A percentile compares a stretch with the other conserved stretches of the same genome.
These are phyloP conservation scores for Philereme vetulata DNA, from an alignment of 2,888 invertebrate species.

Conservation along the genomic window DNA sequence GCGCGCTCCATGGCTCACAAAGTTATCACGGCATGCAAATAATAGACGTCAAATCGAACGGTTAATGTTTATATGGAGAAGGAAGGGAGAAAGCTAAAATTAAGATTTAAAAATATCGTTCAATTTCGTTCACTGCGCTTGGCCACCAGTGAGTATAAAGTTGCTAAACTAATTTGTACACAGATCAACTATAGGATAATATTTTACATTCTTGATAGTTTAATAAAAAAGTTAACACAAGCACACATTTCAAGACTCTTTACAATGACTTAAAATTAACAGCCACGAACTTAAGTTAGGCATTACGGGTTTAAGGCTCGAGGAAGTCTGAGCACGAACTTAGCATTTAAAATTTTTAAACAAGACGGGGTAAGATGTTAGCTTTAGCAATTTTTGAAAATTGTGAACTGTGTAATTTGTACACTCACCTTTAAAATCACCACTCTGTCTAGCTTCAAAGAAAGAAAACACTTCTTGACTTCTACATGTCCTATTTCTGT, in stretches of 20 bases:
- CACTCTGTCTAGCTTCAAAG: too few relatives aligned
- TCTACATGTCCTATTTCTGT: too few relatives aligned
- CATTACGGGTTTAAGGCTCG: conserved; percentile 9
- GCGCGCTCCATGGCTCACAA: too few relatives aligned
- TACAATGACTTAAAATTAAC: conserved; percentile 27
- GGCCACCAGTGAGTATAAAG: neutral
- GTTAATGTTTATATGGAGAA: too few relatives aligned
- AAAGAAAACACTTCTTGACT: too few relatives aligned
- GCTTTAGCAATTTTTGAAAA: neutral
- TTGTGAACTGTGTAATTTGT: too few relatives aligned
- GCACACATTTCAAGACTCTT: conserved; percentile 22
- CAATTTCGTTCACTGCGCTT: too few relatives aligned
- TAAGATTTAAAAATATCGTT: too few relatives aligned
- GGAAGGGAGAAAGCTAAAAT: too few relatives aligned
- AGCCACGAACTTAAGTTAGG: conserved; percentile 16
- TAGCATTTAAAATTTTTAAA: conserved; percentile 29
- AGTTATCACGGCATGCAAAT: too few relatives aligned
- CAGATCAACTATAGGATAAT: conserved; percentile 2
- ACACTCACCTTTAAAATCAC: too few relatives aligned
- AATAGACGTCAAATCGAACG: too few relatives aligned
- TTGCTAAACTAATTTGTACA: neutral
- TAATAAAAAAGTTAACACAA: conserved; percentile 23
- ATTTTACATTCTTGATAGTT: conserved; percentile 11
- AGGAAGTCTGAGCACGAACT: conserved; percentile 28
- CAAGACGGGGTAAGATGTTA: conserved; percentile 14